phyloP scores from a whole-genome alignment of 2,888 invertebrate genomes.

The Cecidostiba fungosa region DNA sequence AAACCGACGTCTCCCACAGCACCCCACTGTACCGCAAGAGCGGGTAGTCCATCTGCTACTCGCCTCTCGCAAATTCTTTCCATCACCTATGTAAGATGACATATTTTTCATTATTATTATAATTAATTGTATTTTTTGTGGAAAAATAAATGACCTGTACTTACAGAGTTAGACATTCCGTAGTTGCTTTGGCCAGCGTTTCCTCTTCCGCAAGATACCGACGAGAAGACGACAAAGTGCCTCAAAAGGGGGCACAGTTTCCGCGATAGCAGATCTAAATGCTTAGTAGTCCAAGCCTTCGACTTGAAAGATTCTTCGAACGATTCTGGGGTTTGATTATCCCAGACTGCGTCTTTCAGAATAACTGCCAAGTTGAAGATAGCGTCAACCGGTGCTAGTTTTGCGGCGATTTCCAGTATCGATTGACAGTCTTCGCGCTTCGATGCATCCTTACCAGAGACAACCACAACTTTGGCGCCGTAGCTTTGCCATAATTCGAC shows the following conservation, averaged over 20 bases:
- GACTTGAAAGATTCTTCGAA: constrained; percentile 82
- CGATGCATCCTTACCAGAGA: constrained; percentile 86
- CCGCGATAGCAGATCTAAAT: constrained; percentile 82
- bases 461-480: constrained; percentile 86
- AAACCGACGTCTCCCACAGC: constrained; percentile 88
- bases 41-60: constrained; percentile 81
- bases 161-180: constrained; percentile 81
- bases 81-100: constrained; percentile 76
- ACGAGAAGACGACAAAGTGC: constrained; percentile 86
- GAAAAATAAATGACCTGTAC: not conserved
- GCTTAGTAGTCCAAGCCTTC: constrained; percentile 83
- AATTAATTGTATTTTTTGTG: not conserved
- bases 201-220: constrained; percentile 85
- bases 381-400: constrained; percentile 83
- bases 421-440: constrained; percentile 86
- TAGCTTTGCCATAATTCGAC: constrained; percentile 86
- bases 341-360: constrained; percentile 81
- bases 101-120: not conserved
- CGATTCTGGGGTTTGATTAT: constrained; percentile 81
- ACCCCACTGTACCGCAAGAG: constrained; percentile 85
- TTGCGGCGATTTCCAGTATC: constrained; percentile 84
- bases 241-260: constrained; percentile 79
- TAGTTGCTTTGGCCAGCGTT: constrained; percentile 86
- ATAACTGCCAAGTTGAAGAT: constrained; percentile 86
- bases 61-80: constrained; percentile 83